A percentile compares a stretch with the other conserved stretches of the same genome.
These are phyloP conservation scores for Dasypolia templi DNA, from an alignment of 2,888 invertebrate genomes.

Conservation along the genomic window DNA sequence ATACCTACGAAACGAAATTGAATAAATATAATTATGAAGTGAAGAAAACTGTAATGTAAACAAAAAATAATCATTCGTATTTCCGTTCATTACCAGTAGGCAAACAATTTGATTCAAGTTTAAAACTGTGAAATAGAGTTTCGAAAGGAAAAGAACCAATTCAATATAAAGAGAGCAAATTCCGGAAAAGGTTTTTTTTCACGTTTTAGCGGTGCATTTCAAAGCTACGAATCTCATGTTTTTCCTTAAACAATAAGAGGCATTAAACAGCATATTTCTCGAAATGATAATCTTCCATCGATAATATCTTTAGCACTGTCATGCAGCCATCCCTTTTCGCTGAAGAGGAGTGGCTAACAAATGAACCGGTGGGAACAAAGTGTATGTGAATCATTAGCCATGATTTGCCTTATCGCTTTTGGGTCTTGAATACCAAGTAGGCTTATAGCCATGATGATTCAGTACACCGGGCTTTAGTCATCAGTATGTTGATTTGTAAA, in stretches of 20 bases:
- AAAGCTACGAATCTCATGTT: conserved; percentile 38
- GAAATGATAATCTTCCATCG: conserved; percentile 71
- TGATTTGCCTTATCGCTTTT: conserved; percentile 84
- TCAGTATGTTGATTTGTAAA: conserved; percentile 43
- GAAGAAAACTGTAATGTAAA: not conserved
- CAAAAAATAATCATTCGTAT: not conserved
- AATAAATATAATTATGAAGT: conserved; percentile 51
- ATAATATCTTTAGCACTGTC: conserved; percentile 76
- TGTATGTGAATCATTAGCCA: conserved; percentile 82
- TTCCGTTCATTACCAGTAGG: not conserved
- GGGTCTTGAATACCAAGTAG: conserved; percentile 83
- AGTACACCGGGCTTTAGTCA: conserved; percentile 67
- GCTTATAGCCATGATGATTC: conserved; percentile 75
- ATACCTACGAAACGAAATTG: no score
- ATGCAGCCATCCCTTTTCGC: conserved; percentile 74
- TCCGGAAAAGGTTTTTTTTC: not conserved
- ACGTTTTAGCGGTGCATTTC: conserved; percentile 16
- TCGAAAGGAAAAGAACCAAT: not conserved
- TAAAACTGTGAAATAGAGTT: not conserved
- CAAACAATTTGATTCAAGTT: not conserved
- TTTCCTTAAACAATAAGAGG: conserved; percentile 60
- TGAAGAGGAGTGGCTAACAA: conserved; percentile 75
- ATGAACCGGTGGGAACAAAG: conserved; percentile 73
- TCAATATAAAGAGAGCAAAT: not conserved
- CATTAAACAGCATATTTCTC: conserved; percentile 62